Conservation (phyloP, 2,888 invertebrate species). For the Chrysodeixis includens region DNA sequence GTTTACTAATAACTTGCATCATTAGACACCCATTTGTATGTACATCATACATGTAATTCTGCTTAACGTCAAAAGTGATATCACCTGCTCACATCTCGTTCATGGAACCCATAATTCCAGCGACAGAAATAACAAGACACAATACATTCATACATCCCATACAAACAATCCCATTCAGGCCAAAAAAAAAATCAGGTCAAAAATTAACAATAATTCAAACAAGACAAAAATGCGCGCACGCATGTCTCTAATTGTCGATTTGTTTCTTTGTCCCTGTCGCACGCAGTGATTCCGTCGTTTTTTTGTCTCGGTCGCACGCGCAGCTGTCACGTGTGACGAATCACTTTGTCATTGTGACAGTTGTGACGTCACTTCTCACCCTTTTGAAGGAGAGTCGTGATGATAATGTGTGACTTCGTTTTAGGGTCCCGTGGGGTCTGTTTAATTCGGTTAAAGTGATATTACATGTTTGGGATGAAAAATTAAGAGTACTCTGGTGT, state of each 20-base stretch:
- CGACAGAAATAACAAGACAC: conserved; percentile 31
- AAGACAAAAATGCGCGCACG: conserved; percentile 61
- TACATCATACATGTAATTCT: background rate
- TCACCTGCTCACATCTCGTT: conserved; percentile 41
- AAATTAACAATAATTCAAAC: conserved; percentile 62
- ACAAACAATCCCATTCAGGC: conserved; percentile 45
- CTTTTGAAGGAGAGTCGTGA: conserved; percentile 68
- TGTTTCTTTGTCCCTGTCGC: conserved; percentile 57
- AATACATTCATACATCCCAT: conserved; percentile 47
- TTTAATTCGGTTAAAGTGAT: conserved; percentile 53
- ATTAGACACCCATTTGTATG: background rate
- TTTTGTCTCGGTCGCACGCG: conserved; percentile 65
- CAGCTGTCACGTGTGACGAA: conserved; percentile 87
- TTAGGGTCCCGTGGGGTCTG: conserved; percentile 53
- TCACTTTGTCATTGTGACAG: conserved; percentile 87
- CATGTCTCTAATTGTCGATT: conserved; percentile 69
- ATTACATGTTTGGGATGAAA: conserved; percentile 3
- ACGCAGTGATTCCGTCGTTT: conserved; percentile 32
- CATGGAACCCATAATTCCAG: conserved; percentile 26
- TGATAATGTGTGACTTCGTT: conserved; percentile 56
- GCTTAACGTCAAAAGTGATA: conserved; percentile 10
- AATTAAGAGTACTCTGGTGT: background rate
- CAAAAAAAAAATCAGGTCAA: conserved; percentile 61
- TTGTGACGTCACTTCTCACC: conserved; percentile 86
- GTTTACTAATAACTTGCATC: background rate